Percentiles rank a stretch among this genome's conserved stretches.
These are phyloP conservation scores for Equus przewalskii DNA, from an alignment of 2,113 vertebrate species.

Conservation along the genomic window DNA sequence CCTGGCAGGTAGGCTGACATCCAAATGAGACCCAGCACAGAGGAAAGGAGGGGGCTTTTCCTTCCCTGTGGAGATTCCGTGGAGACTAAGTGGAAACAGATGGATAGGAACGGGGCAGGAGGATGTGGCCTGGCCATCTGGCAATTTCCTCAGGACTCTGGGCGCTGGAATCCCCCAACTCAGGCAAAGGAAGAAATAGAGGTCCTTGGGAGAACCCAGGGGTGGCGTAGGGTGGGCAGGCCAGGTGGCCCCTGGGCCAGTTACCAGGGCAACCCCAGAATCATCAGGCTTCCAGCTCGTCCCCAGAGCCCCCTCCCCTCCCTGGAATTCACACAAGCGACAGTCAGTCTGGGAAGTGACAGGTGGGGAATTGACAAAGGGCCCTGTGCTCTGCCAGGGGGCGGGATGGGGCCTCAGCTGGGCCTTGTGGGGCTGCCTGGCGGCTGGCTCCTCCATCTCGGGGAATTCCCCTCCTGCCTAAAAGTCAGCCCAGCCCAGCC, in stretches of 20 bases:
- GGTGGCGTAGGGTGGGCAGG: not conserved
- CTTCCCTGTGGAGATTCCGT: not conserved
- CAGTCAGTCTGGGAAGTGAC: slow-evolving; percentile 56
- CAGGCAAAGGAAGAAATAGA: slow-evolving; percentile 45
- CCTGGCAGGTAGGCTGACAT: rapidly evolving
- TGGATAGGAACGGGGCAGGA: not conserved
- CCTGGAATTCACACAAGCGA: slow-evolving; percentile 44
- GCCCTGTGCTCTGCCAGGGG: slow-evolving; percentile 44
- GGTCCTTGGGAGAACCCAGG: not conserved
- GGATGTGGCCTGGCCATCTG: not conserved
- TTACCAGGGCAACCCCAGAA: not conserved
- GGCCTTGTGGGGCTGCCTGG: slow-evolving; percentile 82
- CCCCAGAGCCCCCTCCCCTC: not conserved
- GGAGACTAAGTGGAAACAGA: slow-evolving; percentile 34
- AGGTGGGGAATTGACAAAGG: slow-evolving; percentile 61
- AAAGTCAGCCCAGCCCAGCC: slow-evolving; percentile 85
- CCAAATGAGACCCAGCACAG: not conserved
- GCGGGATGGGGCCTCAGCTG: slow-evolving; percentile 84
- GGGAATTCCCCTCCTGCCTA: slow-evolving; percentile 90
- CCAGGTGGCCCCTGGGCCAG: not conserved
- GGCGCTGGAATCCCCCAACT: slow-evolving; percentile 73
- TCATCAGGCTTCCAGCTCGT: not conserved
- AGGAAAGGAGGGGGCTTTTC: not conserved
- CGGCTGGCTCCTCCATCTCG: slow-evolving; percentile 81
- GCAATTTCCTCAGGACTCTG: not conserved